A percentile compares a stretch with the other conserved stretches of the same genome.
These are phyloP conservation scores for Eutolmus rufibarbis DNA, from an alignment of 2,888 invertebrate genomes.

Conservation along the genomic window DNA sequence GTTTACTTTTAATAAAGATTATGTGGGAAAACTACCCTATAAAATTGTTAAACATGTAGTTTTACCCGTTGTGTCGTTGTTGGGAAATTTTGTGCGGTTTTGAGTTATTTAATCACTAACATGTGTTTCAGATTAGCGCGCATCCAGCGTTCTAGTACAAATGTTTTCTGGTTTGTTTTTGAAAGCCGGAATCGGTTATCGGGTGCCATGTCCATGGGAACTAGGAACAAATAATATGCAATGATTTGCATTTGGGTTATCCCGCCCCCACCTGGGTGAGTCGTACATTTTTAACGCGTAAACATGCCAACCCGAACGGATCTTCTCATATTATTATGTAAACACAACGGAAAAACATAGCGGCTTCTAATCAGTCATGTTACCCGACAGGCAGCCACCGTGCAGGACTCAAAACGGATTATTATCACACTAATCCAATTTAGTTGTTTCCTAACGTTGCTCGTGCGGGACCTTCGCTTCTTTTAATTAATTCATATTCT, in stretches of 20 bases:
- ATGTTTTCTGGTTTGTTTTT: conserved; percentile 24
- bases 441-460: conserved; percentile 36
- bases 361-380: conserved; percentile 42
- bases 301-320: background rate
- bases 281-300: background rate
- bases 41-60: conserved; percentile 33
- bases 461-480: conserved; percentile 23
- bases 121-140: conserved; percentile 37
- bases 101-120: conserved; percentile 32
- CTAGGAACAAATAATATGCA: background rate
- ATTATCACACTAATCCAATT: conserved; percentile 41
- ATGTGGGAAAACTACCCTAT: background rate
- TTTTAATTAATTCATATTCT: conserved; percentile 47
- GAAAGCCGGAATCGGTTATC: background rate
- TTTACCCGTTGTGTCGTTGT: background rate
- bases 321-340: background rate
- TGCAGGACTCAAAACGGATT: conserved; percentile 40
- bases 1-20: conserved; percentile 38
- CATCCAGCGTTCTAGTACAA: conserved; percentile 5
- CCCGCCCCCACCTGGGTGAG: background rate
- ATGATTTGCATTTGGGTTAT: background rate
- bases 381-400: conserved; percentile 21
- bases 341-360: conserved; percentile 6
- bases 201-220: background rate
- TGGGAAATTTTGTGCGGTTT: conserved; percentile 21